Evolutionary conservation across 2,888 invertebrate species (phyloP), one percentile per base, ranked within the genome.

Genomic region (Koerneria pararmatus): DNA sequence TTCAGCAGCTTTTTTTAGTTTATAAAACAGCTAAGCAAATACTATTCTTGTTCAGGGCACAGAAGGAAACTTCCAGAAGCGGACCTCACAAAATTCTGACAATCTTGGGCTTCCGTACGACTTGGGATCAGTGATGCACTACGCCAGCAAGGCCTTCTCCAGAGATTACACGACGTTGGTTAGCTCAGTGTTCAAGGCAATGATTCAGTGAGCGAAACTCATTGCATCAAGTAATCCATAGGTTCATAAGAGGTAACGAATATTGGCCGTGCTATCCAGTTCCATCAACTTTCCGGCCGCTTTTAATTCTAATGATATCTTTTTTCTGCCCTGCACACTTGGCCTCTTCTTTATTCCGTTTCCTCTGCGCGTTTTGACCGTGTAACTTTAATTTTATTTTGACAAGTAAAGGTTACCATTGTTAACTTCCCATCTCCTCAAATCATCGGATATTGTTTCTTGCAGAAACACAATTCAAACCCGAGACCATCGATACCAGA

Each of bases 51-150:
- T 71, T 46, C 35, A 78, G 76, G 80, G 80, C 65, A 80, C 80
- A 31, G 74, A 80, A 64, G 77, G 79, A 66, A 82, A 82, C 70
- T 82, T 82, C 68, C 82, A 79, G 64, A 82, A 80, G 63, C 69
- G 82, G 24, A 75, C 79, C 6, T 41, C 73, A 2, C 34, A 69
- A 4, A 79, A 70, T 59, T 78, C 74, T 24, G 82, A 82, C 64
- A 81, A 82, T 67, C 71, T 76, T 70, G 76, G 73, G 2, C 80
- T 78, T 63, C 80, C 80, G 3, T 82, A 82, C 67, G 82, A 82
- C 73, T 66, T 79, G 46, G 80, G 81, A 67, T 67, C 67, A 1
- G 76, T 77, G 8, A 77, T 77, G 77, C 77, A 77, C 63, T 80
- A 81, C 46, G 79, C 79, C 22, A 68, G 78, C 11, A 79, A 80